These are phyloP conservation scores for Probaryconus sp. DNA, from an alignment of 1,140 invertebrate genomes.

Conservation along the genomic window DNA sequence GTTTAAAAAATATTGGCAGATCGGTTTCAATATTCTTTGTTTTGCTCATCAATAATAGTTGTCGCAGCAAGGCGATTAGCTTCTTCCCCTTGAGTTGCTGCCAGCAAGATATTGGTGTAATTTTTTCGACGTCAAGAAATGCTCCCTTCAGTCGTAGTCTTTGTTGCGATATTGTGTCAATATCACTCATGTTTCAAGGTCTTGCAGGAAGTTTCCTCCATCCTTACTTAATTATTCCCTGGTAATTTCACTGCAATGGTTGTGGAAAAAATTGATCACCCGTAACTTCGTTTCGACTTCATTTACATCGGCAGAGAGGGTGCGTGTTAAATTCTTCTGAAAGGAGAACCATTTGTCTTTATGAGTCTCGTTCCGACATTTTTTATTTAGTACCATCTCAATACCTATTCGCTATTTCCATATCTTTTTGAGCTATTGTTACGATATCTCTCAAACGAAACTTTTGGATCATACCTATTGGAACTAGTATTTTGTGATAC, in stretches of 20 bases:
- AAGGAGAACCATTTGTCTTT: constrained; percentile 65
- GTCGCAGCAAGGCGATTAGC: constrained; percentile 67
- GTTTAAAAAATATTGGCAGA: constrained; percentile 33
- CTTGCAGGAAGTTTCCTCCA: constrained; percentile 61
- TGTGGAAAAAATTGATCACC: constrained; percentile 59
- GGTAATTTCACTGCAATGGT: constrained; percentile 50
- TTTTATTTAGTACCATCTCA: constrained; percentile 49
- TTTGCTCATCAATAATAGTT: constrained; percentile 68
- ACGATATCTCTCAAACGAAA: no score
- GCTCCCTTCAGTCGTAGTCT: constrained; percentile 46
- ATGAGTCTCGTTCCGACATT: constrained; percentile 50
- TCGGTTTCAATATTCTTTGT: constrained; percentile 57
- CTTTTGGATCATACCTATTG: no score
- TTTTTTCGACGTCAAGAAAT: constrained; percentile 67
- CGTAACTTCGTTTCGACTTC: constrained; percentile 69
- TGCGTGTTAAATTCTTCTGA: constrained; percentile 56
- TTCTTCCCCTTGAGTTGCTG: constrained; percentile 49
- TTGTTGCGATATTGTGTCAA: constrained; percentile 54
- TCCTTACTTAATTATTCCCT: constrained; percentile 74
- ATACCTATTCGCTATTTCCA: constrained; percentile 48
- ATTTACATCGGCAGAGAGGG: constrained; percentile 62
- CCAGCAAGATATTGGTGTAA: constrained; percentile 71
- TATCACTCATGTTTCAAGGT: constrained; percentile 63
- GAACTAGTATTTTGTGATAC: no score
- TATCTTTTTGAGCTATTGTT: no score